phyloP scores from a whole-genome alignment of 2,888 invertebrate species.

The Parnassius orleans region DNA sequence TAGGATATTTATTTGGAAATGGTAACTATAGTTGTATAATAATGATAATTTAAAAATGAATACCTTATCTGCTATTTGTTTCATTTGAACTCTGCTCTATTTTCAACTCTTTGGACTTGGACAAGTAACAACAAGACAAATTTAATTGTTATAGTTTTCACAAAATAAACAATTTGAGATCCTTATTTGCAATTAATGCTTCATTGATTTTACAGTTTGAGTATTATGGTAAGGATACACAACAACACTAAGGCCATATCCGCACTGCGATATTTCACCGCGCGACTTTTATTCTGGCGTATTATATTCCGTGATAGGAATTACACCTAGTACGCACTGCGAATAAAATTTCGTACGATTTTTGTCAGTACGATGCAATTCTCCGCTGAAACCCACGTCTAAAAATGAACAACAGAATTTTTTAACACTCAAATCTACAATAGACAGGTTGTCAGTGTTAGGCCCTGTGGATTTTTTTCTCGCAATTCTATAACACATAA shows the following conservation, averaged over 20 bases:
- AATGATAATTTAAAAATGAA: background rate
- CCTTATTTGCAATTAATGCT: conserved; percentile 24
- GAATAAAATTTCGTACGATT: no score
- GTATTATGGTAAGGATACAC: background rate
- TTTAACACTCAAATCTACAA: conserved; percentile 7
- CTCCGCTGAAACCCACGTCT: no score
- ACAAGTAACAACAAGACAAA: conserved; percentile 8
- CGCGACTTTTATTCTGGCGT: no score
- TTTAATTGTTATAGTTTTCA: conserved; percentile 2
- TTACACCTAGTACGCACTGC: no score
- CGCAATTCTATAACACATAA: no score
- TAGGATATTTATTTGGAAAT: conserved; percentile 15
- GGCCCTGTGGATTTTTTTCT: no score
- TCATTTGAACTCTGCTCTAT: background rate
- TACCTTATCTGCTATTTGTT: background rate
- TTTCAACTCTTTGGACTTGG: conserved; percentile 11
- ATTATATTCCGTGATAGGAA: no score
- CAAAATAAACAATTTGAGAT: conserved; percentile 35
- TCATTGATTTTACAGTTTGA: conserved; percentile 3
- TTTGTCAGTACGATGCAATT: no score
- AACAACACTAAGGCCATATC: conserved; percentile 32
- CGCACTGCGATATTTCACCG: no score
- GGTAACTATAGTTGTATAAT: conserved; percentile 20
- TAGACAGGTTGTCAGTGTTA: no score
- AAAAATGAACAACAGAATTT: no score